Evolutionary conservation across 2,797 vertebrate genomes (phyloP), one percentile per base, ranked within the genome.

Genomic region (Lagocephalus sceleratus): DNA sequence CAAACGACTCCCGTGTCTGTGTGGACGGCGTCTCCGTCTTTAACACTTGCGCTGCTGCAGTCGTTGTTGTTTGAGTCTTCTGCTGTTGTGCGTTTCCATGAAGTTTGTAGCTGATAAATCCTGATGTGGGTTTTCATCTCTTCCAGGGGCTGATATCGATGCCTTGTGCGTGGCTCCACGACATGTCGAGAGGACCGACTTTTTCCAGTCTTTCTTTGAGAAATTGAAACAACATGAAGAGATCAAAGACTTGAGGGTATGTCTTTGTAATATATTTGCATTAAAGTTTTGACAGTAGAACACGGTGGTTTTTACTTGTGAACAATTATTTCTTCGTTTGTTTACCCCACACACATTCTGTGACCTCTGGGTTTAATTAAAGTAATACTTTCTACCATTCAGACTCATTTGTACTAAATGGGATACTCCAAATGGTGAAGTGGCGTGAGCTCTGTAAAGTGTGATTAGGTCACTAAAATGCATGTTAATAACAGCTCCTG

Each of bases 141-240:
- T 69, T 87, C 14, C 81, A 99, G 97, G 95, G 67, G 95, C 97
- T 66, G 97, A 99, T 87, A 99, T 99, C 63, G 97, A 99, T 84
- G 94, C 95, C 17, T 88, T 98, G 44, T 99, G 97, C 89, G 94
- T 99, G 75, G 94, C 97, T 58, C 96, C 96, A 26, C 93, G 93
- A 39, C 95, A 99, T 0, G 93, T 98, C 60, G 96, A 99, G 70
- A 93, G 97, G 73, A 88, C 82, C 0, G 97, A 99, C 84, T 99
- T 99, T 88, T 99, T 99, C 84, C 90, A 92, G 66, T 96, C 97
- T 1, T 98, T 99, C 86, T 95, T 95, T 89, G 95, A 98, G 71
- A 98, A 95, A 73, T 86, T 99, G 58, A 99, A 95, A 84, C 91
- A 85, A 63, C 94, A 93, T 21, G 92, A 96, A 76, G 92, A 93